phyloP scores from a whole-genome alignment of 2,797 vertebrate species.

The Hyperoplus immaculatus region DNA sequence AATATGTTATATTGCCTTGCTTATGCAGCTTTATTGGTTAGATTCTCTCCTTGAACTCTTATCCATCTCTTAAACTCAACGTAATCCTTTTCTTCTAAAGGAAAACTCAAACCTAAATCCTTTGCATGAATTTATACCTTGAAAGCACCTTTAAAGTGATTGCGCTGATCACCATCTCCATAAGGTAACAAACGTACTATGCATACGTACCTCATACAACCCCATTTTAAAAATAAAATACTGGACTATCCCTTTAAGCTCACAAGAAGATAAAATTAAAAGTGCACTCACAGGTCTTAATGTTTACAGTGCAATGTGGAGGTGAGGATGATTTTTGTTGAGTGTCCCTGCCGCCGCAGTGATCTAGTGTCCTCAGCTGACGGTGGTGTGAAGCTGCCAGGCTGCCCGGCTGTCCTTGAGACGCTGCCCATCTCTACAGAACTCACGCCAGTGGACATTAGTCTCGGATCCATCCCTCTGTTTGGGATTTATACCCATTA shows the following conservation, averaged over 20 bases:
- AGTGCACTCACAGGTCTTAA: not conserved
- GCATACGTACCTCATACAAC: too few relatives aligned
- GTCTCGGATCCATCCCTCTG: constrained; percentile 79
- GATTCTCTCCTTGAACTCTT: constrained; percentile 58
- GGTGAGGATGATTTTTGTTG: constrained; percentile 65
- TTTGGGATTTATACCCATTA: constrained; percentile 82
- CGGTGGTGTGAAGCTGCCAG: constrained; percentile 58
- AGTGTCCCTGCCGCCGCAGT: constrained; percentile 56
- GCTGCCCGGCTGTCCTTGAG: constrained; percentile 73
- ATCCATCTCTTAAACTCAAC: constrained; percentile 51
- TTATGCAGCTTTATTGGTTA: constrained; percentile 43
- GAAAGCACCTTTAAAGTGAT: constrained; percentile 46
- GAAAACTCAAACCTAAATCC: constrained; percentile 64
- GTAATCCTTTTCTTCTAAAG: constrained; percentile 61
- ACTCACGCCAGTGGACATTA: constrained; percentile 81
- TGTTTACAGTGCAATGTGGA: constrained; percentile 54
- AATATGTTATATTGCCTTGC: not conserved
- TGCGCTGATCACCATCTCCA: too few relatives aligned
- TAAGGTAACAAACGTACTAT: too few relatives aligned
- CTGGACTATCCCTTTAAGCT: constrained; percentile 23
- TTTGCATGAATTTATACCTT: constrained; percentile 53
- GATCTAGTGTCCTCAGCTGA: constrained; percentile 69
- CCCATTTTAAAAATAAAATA: too few relatives aligned
- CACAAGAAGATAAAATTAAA: constrained; percentile 37
- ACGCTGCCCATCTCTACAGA: constrained; percentile 70